A percentile compares a stretch with the other conserved stretches of the same genome.
These are phyloP conservation scores for Caenorhabditis latens DNA, from an alignment of 1,140 invertebrate genomes.

Conservation along the genomic window DNA sequence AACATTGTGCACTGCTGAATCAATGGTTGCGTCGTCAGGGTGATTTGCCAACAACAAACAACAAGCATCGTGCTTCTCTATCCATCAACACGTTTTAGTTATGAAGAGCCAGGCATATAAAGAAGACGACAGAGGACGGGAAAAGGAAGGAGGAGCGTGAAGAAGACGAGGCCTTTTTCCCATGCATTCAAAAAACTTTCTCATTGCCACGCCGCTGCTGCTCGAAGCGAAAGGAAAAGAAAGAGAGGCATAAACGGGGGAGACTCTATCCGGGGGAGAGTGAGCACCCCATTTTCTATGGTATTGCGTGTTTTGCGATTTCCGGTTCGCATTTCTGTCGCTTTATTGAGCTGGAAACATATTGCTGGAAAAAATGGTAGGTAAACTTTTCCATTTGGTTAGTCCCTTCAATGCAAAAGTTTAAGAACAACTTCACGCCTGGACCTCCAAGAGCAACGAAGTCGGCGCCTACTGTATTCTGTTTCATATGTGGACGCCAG, in stretches of 20 bases:
- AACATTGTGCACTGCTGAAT: too few relatives aligned
- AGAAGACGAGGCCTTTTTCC: conserved; percentile 16
- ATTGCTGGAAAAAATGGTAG: conserved; percentile 1
- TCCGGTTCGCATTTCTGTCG: conserved; percentile 46
- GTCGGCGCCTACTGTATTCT: conserved; percentile 81
- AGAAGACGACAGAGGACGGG: not conserved
- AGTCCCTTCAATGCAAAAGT: not conserved
- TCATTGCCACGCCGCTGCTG: conserved; percentile 26
- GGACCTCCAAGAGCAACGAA: conserved; percentile 63
- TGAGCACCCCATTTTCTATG: not conserved
- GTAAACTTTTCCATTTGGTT: not conserved
- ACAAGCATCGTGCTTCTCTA: conserved; percentile 10
- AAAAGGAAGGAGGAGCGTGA: conserved; percentile 25
- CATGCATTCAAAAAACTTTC: conserved; percentile 53
- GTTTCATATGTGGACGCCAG: conserved; percentile 85
- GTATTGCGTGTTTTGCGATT: conserved; percentile 42
- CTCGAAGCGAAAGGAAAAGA: not conserved
- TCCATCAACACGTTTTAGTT: conserved; percentile 4
- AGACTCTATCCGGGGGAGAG: not conserved
- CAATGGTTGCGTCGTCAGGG: conserved; percentile 5
- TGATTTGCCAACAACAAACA: conserved; percentile 13
- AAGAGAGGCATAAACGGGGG: conserved; percentile 22
- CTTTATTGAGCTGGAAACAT: conserved; percentile 51
- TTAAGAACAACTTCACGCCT: conserved; percentile 67
- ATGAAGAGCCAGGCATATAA: not conserved